Base-by-base conservation (phyloP, 2,113 vertebrate species). In the Petrocephalus zakoni region DNA sequence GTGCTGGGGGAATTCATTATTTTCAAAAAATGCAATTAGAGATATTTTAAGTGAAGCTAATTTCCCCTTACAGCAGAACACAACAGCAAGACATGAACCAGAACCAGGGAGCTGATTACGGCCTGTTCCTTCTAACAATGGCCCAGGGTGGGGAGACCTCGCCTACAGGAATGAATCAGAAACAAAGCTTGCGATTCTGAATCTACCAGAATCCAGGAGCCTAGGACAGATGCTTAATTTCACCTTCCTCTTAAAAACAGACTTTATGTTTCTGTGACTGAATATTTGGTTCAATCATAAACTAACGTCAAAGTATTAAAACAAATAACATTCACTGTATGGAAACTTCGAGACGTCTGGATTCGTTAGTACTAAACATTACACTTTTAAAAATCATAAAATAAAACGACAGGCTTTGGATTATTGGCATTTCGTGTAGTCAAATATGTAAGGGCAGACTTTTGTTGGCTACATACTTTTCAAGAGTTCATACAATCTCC, bases 1-100 rank as follows among this genome's bases (percentile, higher is more conserved):
- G 88, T 21, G 58, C 87, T 83, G 81, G n/a, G 87, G 88, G 87
- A 90, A 88, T 89, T 89, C 61, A 47, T 52, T 87, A 83, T 68
- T 89, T 81, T 87, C 11, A 85, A 90, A 49, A 90, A 90, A 91
- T 86, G 47, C 90, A 85, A 89, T 64, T 84, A 85, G 86, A 90
- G 85, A 85, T 87, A 87, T 87, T 85, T 85, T 51, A 88, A 90
- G 68, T 89, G 55, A 84, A 90, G 68, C 56, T 52, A 29, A 75
- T 52, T 87, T 82, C 87, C 83, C 56, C 19, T 53, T 64, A 78
- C 53, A 87, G 87, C 87, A 86, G 46, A 86, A 85, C 82, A 61
- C 58, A 87, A 25, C 53, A 42, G 53, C 13, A 25, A 88, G 78
- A 84, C 53, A 88, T 85, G 64, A 91, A 87, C 61, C 88, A 87